These are phyloP conservation scores for Macrosoma leucophasiata DNA, from an alignment of 2,888 invertebrate genomes.

Conservation along the genomic window DNA sequence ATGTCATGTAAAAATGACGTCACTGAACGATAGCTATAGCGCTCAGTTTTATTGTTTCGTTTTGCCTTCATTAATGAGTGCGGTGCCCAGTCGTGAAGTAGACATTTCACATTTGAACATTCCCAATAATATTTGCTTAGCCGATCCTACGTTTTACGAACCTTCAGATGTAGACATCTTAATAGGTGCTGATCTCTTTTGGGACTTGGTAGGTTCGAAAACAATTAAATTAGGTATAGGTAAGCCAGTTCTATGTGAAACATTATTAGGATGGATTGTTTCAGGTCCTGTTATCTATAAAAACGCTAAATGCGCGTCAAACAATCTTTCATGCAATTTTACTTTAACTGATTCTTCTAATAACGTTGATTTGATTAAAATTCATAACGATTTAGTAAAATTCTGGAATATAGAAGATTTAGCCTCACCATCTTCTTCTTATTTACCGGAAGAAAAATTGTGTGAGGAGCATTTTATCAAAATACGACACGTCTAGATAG, in stretches of 20 bases:
- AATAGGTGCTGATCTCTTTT: conserved; percentile 26
- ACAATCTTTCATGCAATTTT: not conserved
- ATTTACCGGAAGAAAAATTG: conserved; percentile 6
- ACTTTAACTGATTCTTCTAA: not conserved
- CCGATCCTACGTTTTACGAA: conserved; percentile 25
- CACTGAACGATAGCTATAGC: conserved; percentile 9
- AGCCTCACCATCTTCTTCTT: conserved; percentile 1
- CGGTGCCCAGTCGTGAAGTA: conserved; percentile 17
- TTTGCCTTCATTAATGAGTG: conserved; percentile 23
- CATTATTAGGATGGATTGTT: conserved; percentile 24
- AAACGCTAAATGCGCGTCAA: not conserved
- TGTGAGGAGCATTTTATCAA: conserved; percentile 21
- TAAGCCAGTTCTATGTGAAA: conserved; percentile 18
- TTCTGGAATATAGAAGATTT: conserved; percentile 13
- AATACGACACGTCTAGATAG: too few species aligned
- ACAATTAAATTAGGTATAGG: conserved; percentile 18
- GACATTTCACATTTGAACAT: conserved; percentile 18
- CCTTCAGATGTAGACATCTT: conserved; percentile 25
- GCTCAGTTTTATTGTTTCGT: conserved; percentile 20
- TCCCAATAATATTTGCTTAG: conserved; percentile 23
- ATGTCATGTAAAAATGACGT: conserved; percentile 8
- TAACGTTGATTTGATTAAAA: conserved; percentile 3
- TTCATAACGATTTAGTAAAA: conserved; percentile 3
- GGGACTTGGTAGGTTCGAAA: conserved; percentile 23
- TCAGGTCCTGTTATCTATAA: conserved; percentile 16